A percentile compares a stretch with the other conserved stretches of the same genome.
These are phyloP conservation scores for Calidris pugnax DNA, from an alignment of 2,113 vertebrate species.

Conservation along the genomic window DNA sequence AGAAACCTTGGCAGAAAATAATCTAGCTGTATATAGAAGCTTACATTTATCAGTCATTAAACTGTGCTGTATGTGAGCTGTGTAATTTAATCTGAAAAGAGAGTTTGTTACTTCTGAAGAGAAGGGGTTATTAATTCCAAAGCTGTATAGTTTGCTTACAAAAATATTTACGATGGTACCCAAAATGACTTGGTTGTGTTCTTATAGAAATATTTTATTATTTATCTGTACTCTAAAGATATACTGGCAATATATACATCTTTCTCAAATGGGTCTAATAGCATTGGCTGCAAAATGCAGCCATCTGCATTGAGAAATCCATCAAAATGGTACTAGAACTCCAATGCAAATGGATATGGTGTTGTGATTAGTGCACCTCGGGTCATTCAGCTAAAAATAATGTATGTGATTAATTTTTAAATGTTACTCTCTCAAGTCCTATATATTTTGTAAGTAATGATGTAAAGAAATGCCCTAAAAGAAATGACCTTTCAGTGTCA, in stretches of 20 bases:
- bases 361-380: not conserved
- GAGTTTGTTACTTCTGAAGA: not conserved
- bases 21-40: not conserved
- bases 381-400: not conserved
- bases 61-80: not conserved
- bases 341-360: not conserved
- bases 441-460: not conserved
- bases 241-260: not conserved
- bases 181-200: not conserved
- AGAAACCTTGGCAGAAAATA: not conserved
- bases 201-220: not conserved
- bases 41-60: not conserved
- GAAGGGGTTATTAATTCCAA: not conserved
- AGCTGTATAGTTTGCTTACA: not conserved
- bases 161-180: not conserved
- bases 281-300: not conserved
- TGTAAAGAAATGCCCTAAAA: not conserved
- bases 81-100: constrained; percentile 18
- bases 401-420: not conserved
- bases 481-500: not conserved
- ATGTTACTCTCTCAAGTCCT: not conserved
- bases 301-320: not conserved
- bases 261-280: not conserved
- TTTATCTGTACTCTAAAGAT: not conserved
- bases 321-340: not conserved